Conservation (phyloP, 2,888 invertebrate species). For the Psylliodes chrysocephalus region DNA sequence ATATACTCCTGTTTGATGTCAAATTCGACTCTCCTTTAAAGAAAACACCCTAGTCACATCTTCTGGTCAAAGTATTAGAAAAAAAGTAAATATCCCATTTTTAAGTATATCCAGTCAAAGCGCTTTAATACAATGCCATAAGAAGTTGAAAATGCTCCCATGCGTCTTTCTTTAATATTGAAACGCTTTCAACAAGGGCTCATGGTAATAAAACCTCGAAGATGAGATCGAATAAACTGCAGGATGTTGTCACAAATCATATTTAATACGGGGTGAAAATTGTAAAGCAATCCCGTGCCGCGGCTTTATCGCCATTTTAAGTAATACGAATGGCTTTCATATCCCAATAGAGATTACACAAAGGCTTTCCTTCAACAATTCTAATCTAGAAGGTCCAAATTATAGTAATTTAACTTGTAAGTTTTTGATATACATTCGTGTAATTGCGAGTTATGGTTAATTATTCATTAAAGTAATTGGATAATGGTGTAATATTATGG, state of each 20-base stretch:
- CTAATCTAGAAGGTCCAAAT: conserved; percentile 24
- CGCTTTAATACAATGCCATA: background rate
- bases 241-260: conserved; percentile 62
- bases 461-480: conserved; percentile 1
- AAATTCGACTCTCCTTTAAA: too few relatives aligned
- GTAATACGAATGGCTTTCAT: conserved; percentile 67
- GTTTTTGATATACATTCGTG: background rate
- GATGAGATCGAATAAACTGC: conserved; percentile 52
- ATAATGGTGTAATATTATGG: background rate
- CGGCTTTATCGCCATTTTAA: conserved; percentile 67
- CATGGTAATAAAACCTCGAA: conserved; percentile 28
- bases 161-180: conserved; percentile 10
- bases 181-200: conserved; percentile 5
- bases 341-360: conserved; percentile 57
- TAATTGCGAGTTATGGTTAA: conserved; percentile 5
- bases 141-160: background rate
- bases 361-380: conserved; percentile 36
- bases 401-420: conserved; percentile 8
- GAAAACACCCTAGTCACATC: too few relatives aligned
- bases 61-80: too few relatives aligned
- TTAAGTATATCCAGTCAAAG: background rate
- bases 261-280: conserved; percentile 64
- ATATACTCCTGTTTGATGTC: too few relatives aligned
- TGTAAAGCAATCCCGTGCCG: conserved; percentile 63
- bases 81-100: background rate